Conservation (phyloP, 2,888 invertebrate genomes). For the Eupeodes luniger region DNA sequence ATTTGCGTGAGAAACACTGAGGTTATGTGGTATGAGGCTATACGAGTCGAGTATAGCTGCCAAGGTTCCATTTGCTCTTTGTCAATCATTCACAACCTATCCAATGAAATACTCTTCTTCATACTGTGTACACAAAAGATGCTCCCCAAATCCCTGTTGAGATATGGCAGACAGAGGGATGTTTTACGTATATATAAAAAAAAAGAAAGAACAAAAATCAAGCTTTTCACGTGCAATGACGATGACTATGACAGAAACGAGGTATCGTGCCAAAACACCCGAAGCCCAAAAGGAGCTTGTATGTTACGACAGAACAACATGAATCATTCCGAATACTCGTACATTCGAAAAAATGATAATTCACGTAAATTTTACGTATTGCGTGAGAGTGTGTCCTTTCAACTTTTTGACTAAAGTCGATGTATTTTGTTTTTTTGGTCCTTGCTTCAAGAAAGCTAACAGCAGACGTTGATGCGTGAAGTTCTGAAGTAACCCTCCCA, state of each 20-base stretch:
- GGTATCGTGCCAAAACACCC: slow-evolving; percentile 38
- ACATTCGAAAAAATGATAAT: slow-evolving; percentile 37
- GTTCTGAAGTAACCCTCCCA: slow-evolving; percentile 14
- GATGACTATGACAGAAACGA: too few species aligned
- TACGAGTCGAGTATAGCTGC: background rate
- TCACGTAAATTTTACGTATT: slow-evolving; percentile 47
- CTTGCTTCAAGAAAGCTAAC: slow-evolving; percentile 18
- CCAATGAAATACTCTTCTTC: slow-evolving; percentile 51
- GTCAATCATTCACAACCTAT: slow-evolving; percentile 68
- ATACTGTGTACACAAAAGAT: background rate
- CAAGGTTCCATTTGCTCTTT: slow-evolving; percentile 63
- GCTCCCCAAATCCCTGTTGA: slow-evolving; percentile 4
- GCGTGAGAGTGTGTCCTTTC: slow-evolving; percentile 47
- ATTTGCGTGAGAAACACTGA: slow-evolving; percentile 17
- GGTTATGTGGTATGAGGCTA: slow-evolving; percentile 29
- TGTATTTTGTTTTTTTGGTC: slow-evolving; percentile 6
- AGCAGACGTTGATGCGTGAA: slow-evolving; percentile 38
- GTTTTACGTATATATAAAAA: background rate
- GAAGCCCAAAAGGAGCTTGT: slow-evolving; percentile 30
- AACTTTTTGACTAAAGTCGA: slow-evolving; percentile 45
- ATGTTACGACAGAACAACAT: slow-evolving; percentile 52
- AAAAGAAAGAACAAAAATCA: background rate
- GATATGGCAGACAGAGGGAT: background rate
- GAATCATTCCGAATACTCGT: slow-evolving; percentile 31
- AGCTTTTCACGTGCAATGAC: slow-evolving; percentile 15